Evolutionary conservation across 2,888 invertebrate species (phyloP).

Genomic region (Mellilla xanthometata): DNA sequence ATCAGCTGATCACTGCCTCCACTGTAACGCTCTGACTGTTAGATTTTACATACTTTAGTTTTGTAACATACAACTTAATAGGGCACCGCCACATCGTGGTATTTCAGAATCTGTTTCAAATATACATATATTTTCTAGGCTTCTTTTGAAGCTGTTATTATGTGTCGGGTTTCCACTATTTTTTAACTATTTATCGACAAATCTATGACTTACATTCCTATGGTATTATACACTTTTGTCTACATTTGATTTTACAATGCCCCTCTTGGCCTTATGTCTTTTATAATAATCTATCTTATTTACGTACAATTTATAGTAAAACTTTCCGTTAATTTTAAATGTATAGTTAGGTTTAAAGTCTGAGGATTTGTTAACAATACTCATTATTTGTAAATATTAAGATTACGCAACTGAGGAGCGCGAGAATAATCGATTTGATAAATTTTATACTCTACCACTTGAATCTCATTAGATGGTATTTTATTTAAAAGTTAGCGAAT

Average conservation of each 20-base stretch:
- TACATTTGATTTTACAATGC: neutral
- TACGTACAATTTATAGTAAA: constrained; percentile 8
- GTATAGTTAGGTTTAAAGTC: constrained; percentile 48
- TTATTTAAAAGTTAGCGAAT: constrained; percentile 77
- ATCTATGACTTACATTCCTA: too few relatives aligned
- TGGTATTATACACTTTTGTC: too few relatives aligned
- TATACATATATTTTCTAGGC: too few relatives aligned
- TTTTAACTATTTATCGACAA: too few relatives aligned
- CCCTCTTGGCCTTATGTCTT: too few relatives aligned
- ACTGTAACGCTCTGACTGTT: constrained; percentile 18
- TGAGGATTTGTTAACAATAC: constrained; percentile 66
- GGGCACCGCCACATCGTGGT: constrained; percentile 20
- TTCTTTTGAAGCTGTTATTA: too few relatives aligned
- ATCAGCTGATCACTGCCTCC: constrained; percentile 18
- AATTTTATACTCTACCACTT: constrained; percentile 75
- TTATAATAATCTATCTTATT: constrained; percentile 4
- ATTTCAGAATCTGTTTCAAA: constrained; percentile 25
- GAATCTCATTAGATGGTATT: constrained; percentile 82
- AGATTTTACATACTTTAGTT: constrained; percentile 14
- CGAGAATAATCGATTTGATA: constrained; percentile 60
- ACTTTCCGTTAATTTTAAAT: constrained; percentile 24
- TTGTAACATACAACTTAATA: constrained; percentile 11
- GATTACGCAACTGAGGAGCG: constrained; percentile 47
- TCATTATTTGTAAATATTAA: constrained; percentile 76
- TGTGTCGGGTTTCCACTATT: too few relatives aligned